These are phyloP conservation scores for Meloidogyne exigua DNA, from an alignment of 1,140 invertebrate genomes.

Conservation along the genomic window DNA sequence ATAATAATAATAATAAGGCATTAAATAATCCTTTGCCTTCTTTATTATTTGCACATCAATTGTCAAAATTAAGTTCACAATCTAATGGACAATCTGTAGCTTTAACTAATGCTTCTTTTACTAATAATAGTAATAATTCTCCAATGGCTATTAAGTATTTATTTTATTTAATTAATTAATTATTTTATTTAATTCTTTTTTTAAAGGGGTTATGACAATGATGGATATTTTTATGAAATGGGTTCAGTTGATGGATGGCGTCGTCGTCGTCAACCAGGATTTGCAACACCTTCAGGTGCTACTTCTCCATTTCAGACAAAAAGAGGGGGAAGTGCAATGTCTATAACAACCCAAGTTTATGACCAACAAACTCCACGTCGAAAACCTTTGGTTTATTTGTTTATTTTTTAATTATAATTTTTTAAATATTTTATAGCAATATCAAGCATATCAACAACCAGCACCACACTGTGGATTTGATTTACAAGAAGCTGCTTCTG, in stretches of 20 bases:
- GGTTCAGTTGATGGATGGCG: conserved; percentile 59
- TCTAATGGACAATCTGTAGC: neutral
- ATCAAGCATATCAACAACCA: conserved; percentile 27
- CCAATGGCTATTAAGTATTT: conserved; percentile 33
- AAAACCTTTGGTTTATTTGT: conserved; percentile 21
- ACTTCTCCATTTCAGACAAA: conserved; percentile 17
- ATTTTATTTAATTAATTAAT: neutral
- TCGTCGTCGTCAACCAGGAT: conserved; percentile 49
- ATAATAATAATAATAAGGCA: neutral
- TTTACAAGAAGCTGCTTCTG: conserved; percentile 14
- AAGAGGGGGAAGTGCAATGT: neutral
- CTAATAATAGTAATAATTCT: neutral
- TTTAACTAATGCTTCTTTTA: conserved; percentile 16
- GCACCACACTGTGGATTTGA: conserved; percentile 9
- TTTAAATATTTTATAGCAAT: conserved; percentile 11
- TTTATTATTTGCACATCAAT: conserved; percentile 14
- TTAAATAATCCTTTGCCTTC: neutral
- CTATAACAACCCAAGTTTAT: neutral
- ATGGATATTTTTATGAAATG: conserved; percentile 62
- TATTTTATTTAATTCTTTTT: neutral
- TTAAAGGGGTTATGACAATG: conserved; percentile 56
- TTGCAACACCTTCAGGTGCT: neutral
- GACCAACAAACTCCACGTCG: conserved; percentile 20
- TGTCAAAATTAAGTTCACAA: neutral
- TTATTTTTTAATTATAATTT: neutral